phyloP scores from a whole-genome alignment of 1,140 invertebrate genomes.

The Eueides isabella region DNA sequence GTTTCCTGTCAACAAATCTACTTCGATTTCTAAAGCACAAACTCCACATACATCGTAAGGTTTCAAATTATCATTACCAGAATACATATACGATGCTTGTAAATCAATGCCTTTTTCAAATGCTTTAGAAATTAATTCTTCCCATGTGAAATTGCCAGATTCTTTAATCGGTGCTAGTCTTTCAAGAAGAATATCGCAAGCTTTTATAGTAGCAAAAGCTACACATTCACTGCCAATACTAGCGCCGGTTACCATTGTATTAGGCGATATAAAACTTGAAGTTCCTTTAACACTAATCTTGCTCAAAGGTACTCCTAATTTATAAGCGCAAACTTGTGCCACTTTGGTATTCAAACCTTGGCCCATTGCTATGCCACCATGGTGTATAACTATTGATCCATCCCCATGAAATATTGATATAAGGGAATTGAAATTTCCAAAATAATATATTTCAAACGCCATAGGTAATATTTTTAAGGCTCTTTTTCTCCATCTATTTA shows the following conservation, averaged over 20 bases:
- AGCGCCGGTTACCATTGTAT: slow-evolving; percentile 85
- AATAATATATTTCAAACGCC: slow-evolving; percentile 83
- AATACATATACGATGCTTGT: slow-evolving; percentile 85
- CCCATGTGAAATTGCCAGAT: slow-evolving; percentile 84
- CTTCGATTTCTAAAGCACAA: slow-evolving; percentile 86
- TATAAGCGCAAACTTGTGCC: slow-evolving; percentile 88
- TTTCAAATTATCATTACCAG: slow-evolving; percentile 76
- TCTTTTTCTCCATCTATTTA: slow-evolving; percentile 90
- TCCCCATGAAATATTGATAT: slow-evolving; percentile 89
- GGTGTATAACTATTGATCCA: slow-evolving; percentile 88
- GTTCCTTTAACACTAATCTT: slow-evolving; percentile 86
- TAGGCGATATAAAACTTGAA: slow-evolving; percentile 84
- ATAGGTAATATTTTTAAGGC: slow-evolving; percentile 85
- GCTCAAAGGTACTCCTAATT: slow-evolving; percentile 86
- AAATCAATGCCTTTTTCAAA: slow-evolving; percentile 84
- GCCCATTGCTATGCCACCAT: slow-evolving; percentile 92
- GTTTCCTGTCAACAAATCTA: slow-evolving; percentile 92
- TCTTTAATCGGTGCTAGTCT: slow-evolving; percentile 85
- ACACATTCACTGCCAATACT: slow-evolving; percentile 77
- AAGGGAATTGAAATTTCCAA: slow-evolving; percentile 84
- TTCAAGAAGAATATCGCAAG: slow-evolving; percentile 85
- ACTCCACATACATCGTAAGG: slow-evolving; percentile 85
- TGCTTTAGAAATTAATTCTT: slow-evolving; percentile 83
- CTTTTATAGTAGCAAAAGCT: slow-evolving; percentile 84
- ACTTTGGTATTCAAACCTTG: slow-evolving; percentile 92